Evolutionary conservation across 2,113 vertebrate genomes (phyloP).

Genomic region (Puntigrus tetrazona): DNA sequence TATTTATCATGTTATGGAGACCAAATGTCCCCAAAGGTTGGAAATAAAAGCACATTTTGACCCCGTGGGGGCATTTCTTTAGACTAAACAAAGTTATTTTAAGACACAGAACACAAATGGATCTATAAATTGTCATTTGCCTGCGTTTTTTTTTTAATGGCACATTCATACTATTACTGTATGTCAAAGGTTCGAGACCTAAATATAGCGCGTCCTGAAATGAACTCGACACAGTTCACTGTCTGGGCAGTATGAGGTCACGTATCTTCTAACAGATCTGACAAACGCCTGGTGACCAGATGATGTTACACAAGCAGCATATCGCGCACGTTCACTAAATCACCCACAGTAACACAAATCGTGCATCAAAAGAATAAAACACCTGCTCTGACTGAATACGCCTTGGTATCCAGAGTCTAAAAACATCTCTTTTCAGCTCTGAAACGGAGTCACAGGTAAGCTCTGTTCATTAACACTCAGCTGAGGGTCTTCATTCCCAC

Average conservation of each 20-base stretch:
- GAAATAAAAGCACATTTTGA: too few species aligned
- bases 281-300: neutral
- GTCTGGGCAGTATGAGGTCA: conserved; percentile 6
- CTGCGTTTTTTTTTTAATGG: neutral
- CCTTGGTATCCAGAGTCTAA: neutral
- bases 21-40: too few species aligned
- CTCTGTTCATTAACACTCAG: conserved; percentile 10
- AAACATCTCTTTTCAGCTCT: neutral
- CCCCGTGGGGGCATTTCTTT: too few species aligned
- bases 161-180: neutral
- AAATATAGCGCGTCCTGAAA: conserved; percentile 3
- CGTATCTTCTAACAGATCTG: neutral
- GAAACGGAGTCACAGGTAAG: conserved; percentile 23
- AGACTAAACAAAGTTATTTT: neutral
- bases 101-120: neutral
- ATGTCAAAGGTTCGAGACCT: neutral
- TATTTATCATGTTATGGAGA: too few species aligned
- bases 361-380: neutral
- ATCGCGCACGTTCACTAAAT: too few species aligned
- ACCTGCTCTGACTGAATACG: neutral
- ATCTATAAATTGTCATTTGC: neutral
- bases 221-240: conserved; percentile 4
- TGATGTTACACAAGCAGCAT: neutral
- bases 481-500: conserved; percentile 55
- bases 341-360: neutral